Percentiles rank a stretch among this genome's conserved stretches.
phyloP scores from a whole-genome alignment of 2,113 vertebrate genomes.

The Syrmaticus mikado region DNA sequence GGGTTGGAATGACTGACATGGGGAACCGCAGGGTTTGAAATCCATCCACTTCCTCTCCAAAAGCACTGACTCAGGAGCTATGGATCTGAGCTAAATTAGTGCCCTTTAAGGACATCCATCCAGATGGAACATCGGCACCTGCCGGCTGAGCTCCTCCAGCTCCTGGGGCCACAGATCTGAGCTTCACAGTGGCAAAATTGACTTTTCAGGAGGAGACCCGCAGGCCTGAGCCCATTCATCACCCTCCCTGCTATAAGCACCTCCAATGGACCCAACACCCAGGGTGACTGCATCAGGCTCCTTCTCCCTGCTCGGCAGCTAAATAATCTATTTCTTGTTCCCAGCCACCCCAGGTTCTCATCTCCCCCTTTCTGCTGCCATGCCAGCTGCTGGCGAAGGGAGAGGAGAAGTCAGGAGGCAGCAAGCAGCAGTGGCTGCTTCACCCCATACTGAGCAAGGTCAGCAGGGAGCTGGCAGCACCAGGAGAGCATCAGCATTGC shows the following conservation, averaged over 20 bases:
- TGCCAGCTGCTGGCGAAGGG: not conserved
- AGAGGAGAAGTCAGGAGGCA: not conserved
- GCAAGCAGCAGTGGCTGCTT: fast-evolving
- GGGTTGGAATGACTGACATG: fast-evolving
- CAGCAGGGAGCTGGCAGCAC: not conserved
- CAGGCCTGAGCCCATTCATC: not conserved
- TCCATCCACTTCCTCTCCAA: not conserved
- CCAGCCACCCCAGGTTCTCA: not conserved
- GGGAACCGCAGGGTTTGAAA: not conserved
- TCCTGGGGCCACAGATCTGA: not conserved
- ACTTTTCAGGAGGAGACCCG: not conserved
- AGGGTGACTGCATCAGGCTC: not conserved
- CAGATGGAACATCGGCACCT: not conserved
- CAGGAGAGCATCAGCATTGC: fast-evolving
- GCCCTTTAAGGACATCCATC: not conserved
- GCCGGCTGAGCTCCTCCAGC: not conserved
- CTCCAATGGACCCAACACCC: not conserved
- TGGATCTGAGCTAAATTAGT: not conserved
- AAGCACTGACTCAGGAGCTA: not conserved
- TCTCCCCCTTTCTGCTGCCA: not conserved
- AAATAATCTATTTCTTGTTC: not conserved
- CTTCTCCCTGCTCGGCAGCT: not conserved
- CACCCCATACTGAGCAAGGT: not conserved
- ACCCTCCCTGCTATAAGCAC: not conserved
- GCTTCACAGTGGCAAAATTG: not conserved